Base-by-base conservation (phyloP, 2,113 vertebrate species). In the Oryzias javanicus region DNA sequence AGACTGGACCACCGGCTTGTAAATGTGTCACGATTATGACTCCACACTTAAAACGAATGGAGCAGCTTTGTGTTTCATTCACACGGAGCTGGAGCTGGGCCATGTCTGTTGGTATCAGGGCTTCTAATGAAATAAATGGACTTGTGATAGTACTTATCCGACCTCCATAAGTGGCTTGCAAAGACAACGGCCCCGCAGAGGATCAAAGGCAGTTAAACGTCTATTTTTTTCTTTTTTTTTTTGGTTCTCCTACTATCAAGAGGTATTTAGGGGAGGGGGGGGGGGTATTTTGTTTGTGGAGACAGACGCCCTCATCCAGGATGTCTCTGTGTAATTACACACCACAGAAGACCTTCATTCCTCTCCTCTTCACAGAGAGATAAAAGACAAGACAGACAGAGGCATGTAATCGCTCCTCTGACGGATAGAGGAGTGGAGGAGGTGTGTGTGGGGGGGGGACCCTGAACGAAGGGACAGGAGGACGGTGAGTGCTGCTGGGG, bases 301-400 rank as follows among this genome's bases (percentile, higher is more conserved):
- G 85, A 86, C 83, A 85, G 82, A 74, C 82, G 59, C 83, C 84
- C 82, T 87, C 78, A 86, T 87, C 85, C 87, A 82, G 87, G 86
- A 88, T 87, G 85, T 83, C 83, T 89, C 76, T 82, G 75, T 82
- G 82, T 88, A 90, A 91, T 91, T 89, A 90, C 87, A 88, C 66
- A 68, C 78, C 74, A 74, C 79, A 75, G 79, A 88, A 76, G 85
- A 85, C 85, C 85, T 85, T 81, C 88, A 86, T 86, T 90, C 81
- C 87, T 84, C 80, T 79, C 64, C 70, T 89, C 82, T 86, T 86
- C 80, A 74, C 76, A 60, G 61, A 67, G 76, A 88, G 84, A 90
- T 89, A 82, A 89, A 89, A 89, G 88, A 86, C 74, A 67, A 67
- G 83, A 76, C 76, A 87, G 84, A 84, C 79, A 74, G 73, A 69